phyloP scores from a whole-genome alignment of 2,113 vertebrate species.

The Silurus meridionalis region DNA sequence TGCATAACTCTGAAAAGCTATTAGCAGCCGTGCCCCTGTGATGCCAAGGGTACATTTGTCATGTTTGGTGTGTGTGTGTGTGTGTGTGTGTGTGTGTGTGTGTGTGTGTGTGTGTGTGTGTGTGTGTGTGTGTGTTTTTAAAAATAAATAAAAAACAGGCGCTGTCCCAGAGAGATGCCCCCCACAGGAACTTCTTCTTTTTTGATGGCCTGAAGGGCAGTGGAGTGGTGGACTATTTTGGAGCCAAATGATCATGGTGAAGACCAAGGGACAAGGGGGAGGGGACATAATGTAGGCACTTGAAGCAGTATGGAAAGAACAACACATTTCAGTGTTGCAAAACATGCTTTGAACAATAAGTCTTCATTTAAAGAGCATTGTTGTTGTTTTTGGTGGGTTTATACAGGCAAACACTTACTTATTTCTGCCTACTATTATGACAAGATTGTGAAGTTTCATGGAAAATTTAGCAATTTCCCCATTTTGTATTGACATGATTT shows the following conservation, averaged over 20 bases:
- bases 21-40: background rate
- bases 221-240: slow-evolving; percentile 84
- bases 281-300: slow-evolving; percentile 1
- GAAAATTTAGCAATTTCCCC: slow-evolving; percentile 21
- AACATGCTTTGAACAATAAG: slow-evolving; percentile 34
- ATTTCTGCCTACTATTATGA: slow-evolving; percentile 21
- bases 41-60: slow-evolving; percentile 19
- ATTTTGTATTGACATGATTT: slow-evolving; percentile 41
- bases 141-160: slow-evolving; percentile 69
- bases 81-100: too few relatives aligned
- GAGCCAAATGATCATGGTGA: slow-evolving; percentile 69
- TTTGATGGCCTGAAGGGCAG: slow-evolving; percentile 86
- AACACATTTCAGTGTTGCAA: slow-evolving; percentile 11
- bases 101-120: too few relatives aligned
- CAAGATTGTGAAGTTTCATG: background rate
- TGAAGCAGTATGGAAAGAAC: slow-evolving; percentile 21
- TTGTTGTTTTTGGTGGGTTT: background rate
- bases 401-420: background rate
- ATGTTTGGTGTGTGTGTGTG: background rate
- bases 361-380: slow-evolving; percentile 25
- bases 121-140: too few relatives aligned
- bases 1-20: background rate
- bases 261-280: background rate
- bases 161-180: slow-evolving; percentile 86
- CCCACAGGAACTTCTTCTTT: slow-evolving; percentile 94